Base-by-base conservation (phyloP, 2,113 vertebrate genomes). In the Phocoena phocoena region DNA sequence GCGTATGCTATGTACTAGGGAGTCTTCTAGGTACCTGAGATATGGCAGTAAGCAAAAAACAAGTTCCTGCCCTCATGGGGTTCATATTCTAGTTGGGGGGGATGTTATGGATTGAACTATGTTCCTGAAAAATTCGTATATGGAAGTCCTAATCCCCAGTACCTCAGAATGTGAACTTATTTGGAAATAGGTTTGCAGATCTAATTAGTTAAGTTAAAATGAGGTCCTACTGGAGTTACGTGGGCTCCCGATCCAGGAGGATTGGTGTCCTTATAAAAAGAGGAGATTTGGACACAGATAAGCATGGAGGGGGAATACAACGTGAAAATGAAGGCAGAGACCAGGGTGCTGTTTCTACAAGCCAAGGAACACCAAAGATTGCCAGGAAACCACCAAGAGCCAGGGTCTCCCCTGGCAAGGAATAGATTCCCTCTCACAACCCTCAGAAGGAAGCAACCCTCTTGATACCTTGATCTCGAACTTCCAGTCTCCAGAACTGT, bases 311-410 rank as follows among this genome's bases (percentile, higher is more conserved):
- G 25, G 60, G 63, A 65, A 41, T 12, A 31, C 36, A 25, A 4
- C 2, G 2, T 38, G 12, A n/a, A 65, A 76, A 44, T 23, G 76
- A 88, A 58, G 6, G 31, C 8, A 41, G 33, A 50, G 60, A 20
- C 60, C 10, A 38, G 1, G 15, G 0, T 12, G 55, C 8, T 36
- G n/a, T 7, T 36, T 33, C 53, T 55, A 0, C 1, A 62, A 18
- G 25, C 25, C 18, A 4, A 7, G 44, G 25, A 62, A 9, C 15
- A 58, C 9, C 41, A 4, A 14, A 15, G 13, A 33, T 23, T 21
- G 47, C 28, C 26, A 47, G 58, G 9, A 67, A 36, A 14, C 44
- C 41, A 10, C 50, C 38, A 28, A 13, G 26, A 38, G 44, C 44
- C 13, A 76, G 41, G 0, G 28, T 53, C 53, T 53, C 53, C 53